Percentiles rank a stretch among this genome's conserved stretches.
Evolutionary conservation across 2,113 vertebrate species (phyloP).

Genomic region (Excalfactoria chinensis): DNA sequence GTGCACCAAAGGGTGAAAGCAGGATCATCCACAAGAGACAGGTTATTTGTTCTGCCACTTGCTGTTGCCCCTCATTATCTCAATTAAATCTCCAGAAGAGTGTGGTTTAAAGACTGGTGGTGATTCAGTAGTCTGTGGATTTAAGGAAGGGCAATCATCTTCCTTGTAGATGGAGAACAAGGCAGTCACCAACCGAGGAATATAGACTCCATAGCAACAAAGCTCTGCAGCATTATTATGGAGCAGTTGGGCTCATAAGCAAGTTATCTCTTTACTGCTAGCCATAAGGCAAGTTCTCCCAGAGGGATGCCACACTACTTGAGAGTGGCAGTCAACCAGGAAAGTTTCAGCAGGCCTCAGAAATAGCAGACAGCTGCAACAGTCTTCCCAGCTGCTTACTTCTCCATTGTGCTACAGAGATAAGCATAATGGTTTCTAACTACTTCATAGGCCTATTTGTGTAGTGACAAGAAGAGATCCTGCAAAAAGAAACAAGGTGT

Average conservation of each 20-base stretch:
- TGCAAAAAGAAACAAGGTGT: slow-evolving; percentile 38
- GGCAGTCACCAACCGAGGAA: neutral
- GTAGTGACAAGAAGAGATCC: neutral
- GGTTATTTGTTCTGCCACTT: neutral
- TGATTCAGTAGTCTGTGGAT: slow-evolving; percentile 7
- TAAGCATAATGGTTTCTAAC: neutral
- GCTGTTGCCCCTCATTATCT: slow-evolving; percentile 54
- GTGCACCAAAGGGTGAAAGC: neutral
- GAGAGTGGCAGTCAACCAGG: neutral
- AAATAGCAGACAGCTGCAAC: neutral
- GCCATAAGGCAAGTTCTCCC: rapidly evolving
- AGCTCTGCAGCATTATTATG: rapidly evolving
- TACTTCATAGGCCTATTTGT: slow-evolving; percentile 34
- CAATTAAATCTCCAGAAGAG: slow-evolving; percentile 60
- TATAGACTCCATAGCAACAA: neutral
- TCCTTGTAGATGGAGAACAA: neutral
- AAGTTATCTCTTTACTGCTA: neutral
- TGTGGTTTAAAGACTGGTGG: neutral
- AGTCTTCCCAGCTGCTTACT: neutral
- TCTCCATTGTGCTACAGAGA: neutral
- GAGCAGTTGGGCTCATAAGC: rapidly evolving
- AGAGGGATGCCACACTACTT: rapidly evolving
- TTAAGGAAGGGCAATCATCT: neutral
- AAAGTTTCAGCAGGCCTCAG: neutral
- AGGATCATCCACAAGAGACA: neutral